These are phyloP conservation scores for Meta bourneti DNA, from an alignment of 2,888 invertebrate genomes.

Conservation along the genomic window DNA sequence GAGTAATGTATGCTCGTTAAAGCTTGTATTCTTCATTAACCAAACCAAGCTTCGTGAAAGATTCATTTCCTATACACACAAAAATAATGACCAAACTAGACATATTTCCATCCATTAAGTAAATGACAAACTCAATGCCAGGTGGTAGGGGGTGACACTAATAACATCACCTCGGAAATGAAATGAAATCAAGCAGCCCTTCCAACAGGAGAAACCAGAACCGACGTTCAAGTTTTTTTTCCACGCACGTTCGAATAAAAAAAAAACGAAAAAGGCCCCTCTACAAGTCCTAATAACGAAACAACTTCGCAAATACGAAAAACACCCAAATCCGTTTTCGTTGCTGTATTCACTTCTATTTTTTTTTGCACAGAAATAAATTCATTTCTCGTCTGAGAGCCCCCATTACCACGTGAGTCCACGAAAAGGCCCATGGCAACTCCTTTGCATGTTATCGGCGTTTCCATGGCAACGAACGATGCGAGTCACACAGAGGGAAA, in stretches of 20 bases:
- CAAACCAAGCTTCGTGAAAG: no score
- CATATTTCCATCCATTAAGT: not conserved
- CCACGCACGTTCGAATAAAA: not conserved
- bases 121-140: not conserved
- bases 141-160: not conserved
- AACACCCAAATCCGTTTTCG: not conserved
- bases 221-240: not conserved
- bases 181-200: not conserved
- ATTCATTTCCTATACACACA: not conserved
- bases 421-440: not conserved
- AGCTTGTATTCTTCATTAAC: no score
- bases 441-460: constrained; percentile 53
- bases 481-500: constrained; percentile 2
- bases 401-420: constrained; percentile 15
- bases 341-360: not conserved
- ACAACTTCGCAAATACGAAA: not conserved
- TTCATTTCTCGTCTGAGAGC: not conserved
- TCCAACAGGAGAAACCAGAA: not conserved
- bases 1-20: no score
- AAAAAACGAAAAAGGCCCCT: not conserved
- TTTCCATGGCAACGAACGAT: constrained; percentile 38
- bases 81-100: not conserved
- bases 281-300: not conserved
- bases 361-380: not conserved
- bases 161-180: not conserved